Percentiles rank a stretch among this genome's conserved stretches.
Conservation (phyloP, 2,113 vertebrate genomes). For the Podocnemis expansa region DNA sequence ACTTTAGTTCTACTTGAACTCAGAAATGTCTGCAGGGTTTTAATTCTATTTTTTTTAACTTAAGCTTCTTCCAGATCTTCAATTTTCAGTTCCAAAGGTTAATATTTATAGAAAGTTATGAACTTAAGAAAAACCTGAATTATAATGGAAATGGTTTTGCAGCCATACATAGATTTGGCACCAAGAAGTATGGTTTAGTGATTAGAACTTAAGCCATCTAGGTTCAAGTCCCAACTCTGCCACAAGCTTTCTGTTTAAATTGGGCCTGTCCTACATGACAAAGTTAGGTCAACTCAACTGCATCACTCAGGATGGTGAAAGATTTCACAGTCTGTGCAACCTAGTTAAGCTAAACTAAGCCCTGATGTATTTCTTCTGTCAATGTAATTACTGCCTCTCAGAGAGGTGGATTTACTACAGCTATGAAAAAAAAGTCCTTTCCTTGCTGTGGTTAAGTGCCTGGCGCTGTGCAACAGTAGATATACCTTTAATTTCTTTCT, state of each 20-base stretch:
- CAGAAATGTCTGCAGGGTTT: not conserved
- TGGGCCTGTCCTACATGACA: not conserved
- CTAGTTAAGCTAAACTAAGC: not conserved
- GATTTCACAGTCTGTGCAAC: not conserved
- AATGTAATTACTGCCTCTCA: not conserved
- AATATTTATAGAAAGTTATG: not conserved
- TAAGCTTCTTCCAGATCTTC: not conserved
- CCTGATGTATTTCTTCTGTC: not conserved
- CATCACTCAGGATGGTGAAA: not conserved
- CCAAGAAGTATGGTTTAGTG: not conserved
- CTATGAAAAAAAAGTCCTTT: not conserved
- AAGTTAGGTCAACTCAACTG: not conserved
- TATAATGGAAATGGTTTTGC: not conserved
- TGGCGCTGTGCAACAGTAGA: not conserved
- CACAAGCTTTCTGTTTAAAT: not conserved
- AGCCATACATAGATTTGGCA: not conserved
- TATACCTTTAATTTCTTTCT: conserved; percentile 19
- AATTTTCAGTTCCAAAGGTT: not conserved
- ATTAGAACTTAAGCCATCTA: not conserved
- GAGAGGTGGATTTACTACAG: not conserved
- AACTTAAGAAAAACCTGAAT: not conserved
- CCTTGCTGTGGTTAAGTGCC: not conserved
- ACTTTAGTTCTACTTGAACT: not conserved
- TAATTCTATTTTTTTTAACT: not conserved
- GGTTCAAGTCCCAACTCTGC: not conserved